A percentile compares a stretch with the other conserved stretches of the same genome.
phyloP scores from a whole-genome alignment of 2,888 invertebrate species.

The Alloscopus bannaensis region DNA sequence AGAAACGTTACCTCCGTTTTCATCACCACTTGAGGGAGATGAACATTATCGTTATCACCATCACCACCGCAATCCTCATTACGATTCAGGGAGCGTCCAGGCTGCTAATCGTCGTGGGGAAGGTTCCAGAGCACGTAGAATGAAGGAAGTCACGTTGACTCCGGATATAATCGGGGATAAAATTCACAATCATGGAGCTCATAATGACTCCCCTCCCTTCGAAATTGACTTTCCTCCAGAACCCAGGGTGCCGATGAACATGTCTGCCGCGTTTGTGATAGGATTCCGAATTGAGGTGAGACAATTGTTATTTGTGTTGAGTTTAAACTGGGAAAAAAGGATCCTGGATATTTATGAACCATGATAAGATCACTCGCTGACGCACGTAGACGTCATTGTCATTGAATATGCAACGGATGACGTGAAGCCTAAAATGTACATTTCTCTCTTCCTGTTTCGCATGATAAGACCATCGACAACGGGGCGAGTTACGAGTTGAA shows the following conservation, averaged over 20 bases:
- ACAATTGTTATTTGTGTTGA: background rate
- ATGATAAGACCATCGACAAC: too few species aligned
- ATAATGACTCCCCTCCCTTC: constrained; percentile 36
- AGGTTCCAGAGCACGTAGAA: background rate
- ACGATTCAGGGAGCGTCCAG: too few species aligned
- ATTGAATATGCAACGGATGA: background rate
- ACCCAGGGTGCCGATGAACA: constrained; percentile 55
- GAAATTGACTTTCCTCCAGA: constrained; percentile 52
- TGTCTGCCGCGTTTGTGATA: constrained; percentile 66
- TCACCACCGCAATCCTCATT: constrained; percentile 1
- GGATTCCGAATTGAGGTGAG: constrained; percentile 71
- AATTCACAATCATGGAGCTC: too few species aligned
- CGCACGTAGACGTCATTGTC: background rate
- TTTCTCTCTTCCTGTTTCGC: constrained; percentile 34
- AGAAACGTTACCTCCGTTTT: too few species aligned
- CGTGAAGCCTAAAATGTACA: background rate
- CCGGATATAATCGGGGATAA: too few species aligned
- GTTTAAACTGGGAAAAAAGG: too few species aligned
- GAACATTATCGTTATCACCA: constrained; percentile 16
- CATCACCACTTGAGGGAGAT: too few species aligned
- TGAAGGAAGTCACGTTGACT: background rate
- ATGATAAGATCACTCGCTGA: too few species aligned
- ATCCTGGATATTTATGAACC: too few species aligned
- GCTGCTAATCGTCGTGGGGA: too few species aligned
- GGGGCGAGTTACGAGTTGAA: constrained; percentile 70